Percentiles rank a stretch among this genome's conserved stretches.
Evolutionary conservation across 53 echinoderm and acorn worm genomes (phyloP).

Genomic region (Luidia sarsii): DNA sequence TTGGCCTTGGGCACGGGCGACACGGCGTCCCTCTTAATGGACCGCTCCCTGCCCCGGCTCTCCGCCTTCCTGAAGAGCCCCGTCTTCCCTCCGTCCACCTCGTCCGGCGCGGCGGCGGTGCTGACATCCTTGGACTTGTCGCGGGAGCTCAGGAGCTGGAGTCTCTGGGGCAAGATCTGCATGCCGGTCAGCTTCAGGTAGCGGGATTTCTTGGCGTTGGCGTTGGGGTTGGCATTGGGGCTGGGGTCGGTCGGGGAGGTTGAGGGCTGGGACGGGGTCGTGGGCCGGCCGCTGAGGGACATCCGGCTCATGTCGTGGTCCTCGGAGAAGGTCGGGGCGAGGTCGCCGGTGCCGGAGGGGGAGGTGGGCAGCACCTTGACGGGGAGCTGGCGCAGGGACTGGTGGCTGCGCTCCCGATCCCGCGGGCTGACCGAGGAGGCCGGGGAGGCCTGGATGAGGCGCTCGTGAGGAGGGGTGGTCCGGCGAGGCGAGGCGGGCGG

Average conservation of each 20-base stretch:
- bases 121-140: slow-evolving; percentile 19
- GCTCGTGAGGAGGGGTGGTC: slow-evolving; percentile 10
- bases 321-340: slow-evolving; percentile 20
- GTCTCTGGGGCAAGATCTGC: slow-evolving; percentile 43
- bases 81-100: background rate
- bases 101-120: background rate
- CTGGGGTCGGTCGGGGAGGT: slow-evolving; percentile 5
- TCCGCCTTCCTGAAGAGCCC: slow-evolving; percentile 20
- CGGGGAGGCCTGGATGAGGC: background rate
- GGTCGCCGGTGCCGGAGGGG: background rate
- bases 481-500: slow-evolving; percentile 3
- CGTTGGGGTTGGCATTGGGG: background rate
- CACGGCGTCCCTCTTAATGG: background rate
- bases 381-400: slow-evolving; percentile 23
- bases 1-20: background rate
- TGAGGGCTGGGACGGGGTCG: slow-evolving; percentile 8
- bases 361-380: slow-evolving; percentile 35
- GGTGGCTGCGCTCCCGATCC: slow-evolving; percentile 31
- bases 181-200: slow-evolving; percentile 24
- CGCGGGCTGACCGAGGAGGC: background rate
- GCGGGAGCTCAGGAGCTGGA: slow-evolving; percentile 19
- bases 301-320: slow-evolving; percentile 49
- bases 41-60: slow-evolving; percentile 26
- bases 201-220: background rate
- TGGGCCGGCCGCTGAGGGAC: background rate